phyloP scores from a whole-genome alignment of 1,140 invertebrate genomes.

The Rhopalosiphum maidis region DNA sequence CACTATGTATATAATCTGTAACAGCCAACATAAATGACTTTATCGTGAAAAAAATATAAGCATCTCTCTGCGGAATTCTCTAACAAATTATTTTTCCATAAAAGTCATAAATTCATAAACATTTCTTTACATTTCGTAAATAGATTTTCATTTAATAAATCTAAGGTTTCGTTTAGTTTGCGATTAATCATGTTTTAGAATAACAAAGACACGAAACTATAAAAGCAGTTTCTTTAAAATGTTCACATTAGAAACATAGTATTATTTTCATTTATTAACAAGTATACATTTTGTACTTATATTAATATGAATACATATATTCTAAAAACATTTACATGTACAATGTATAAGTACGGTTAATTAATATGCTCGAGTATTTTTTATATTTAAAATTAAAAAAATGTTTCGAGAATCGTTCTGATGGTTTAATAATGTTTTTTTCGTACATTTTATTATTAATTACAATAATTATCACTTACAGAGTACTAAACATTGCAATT shows the following conservation, averaged over 20 bases:
- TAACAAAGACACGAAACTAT: too few relatives aligned
- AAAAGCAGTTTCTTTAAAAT: too few relatives aligned
- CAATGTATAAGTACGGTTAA: too few relatives aligned
- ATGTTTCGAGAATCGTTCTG: neutral
- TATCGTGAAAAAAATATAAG: neutral
- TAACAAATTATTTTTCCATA: neutral
- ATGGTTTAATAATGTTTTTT: neutral
- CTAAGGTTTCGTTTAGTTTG: neutral
- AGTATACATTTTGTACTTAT: too few relatives aligned
- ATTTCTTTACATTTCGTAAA: neutral
- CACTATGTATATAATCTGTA: neutral
- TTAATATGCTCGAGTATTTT: too few relatives aligned
- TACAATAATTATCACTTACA: neutral
- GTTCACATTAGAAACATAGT: too few relatives aligned
- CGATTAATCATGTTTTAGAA: neutral
- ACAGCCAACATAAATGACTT: conserved; percentile 4
- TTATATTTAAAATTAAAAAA: too few relatives aligned
- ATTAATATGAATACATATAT: too few relatives aligned
- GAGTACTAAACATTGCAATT: neutral
- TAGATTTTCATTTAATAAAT: neutral
- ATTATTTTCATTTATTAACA: too few relatives aligned
- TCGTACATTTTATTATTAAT: neutral
- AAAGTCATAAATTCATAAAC: neutral
- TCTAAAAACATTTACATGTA: too few relatives aligned
- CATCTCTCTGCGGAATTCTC: neutral